Evolutionary conservation across 2,888 invertebrate genomes (phyloP).

Genomic region (Agonopterix subpropinquella): DNA sequence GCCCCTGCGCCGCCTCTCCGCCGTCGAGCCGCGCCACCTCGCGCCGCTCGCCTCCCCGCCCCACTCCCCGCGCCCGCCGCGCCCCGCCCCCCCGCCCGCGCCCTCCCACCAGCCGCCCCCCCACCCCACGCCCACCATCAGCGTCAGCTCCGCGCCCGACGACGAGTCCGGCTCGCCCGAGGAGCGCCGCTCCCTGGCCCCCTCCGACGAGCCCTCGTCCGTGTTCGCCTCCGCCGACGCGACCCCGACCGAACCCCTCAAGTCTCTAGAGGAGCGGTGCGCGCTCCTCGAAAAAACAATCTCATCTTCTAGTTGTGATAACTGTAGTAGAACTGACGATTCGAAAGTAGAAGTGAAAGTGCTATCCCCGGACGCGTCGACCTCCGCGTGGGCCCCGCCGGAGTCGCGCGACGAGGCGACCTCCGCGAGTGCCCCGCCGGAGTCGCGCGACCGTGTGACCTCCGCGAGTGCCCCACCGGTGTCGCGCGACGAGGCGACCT

Average conservation of each 20-base stretch:
- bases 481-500: conserved; percentile 14
- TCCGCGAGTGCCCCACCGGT: conserved; percentile 8
- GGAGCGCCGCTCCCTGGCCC: conserved; percentile 50
- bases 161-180: conserved; percentile 46
- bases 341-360: conserved; percentile 26
- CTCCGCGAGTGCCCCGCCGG: conserved; percentile 16
- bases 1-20: conserved; percentile 60
- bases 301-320: conserved; percentile 20
- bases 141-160: conserved; percentile 79
- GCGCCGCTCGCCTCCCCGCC: conserved; percentile 67
- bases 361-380: conserved; percentile 16
- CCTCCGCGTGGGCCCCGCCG: conserved; percentile 9
- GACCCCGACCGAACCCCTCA: conserved; percentile 51
- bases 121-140: conserved; percentile 72
- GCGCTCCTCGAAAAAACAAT: conserved; percentile 16
- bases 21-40: conserved; percentile 75
- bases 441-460: conserved; percentile 9
- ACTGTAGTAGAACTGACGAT: conserved; percentile 22
- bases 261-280: conserved; percentile 11
- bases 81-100: conserved; percentile 43
- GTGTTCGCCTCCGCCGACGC: conserved; percentile 63
- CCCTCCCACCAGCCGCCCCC: conserved; percentile 29
- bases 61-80: conserved; percentile 55
- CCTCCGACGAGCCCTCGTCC: conserved; percentile 61
- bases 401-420: conserved; percentile 14